Base-by-base conservation (phyloP, 2,797 vertebrate species). In the Ctenochaetus hawaiiensis region DNA sequence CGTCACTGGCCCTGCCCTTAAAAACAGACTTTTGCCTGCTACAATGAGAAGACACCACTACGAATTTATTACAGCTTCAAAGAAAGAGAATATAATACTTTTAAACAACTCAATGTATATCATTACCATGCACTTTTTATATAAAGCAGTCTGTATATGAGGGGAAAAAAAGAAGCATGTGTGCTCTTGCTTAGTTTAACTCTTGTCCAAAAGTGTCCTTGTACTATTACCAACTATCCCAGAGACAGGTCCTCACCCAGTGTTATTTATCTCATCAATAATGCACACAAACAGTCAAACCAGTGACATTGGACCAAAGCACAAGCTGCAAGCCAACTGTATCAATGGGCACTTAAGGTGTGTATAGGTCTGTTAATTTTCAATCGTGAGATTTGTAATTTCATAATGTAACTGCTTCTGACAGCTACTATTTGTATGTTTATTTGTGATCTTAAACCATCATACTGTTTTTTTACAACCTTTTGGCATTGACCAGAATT, bases 61-160 rank as follows among this genome's bases (percentile, higher is more conserved):
- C 47, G 51, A 88, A 78, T 87, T 79, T 82, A 88, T 92, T 92
- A 87, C 82, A 76, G 83, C 92, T 93, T 93, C 84, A 91, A 86
- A 89, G 72, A 84, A 88, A 93, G 90, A 94, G 93, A 92, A 95
- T 92, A 93, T 94, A 94, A 76, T 95, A 93, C 91, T 94, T 93
- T 86, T 76, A 92, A 91, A 87, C 82, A 90, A 91, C 88, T 85
- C 82, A 88, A 78, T 93, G 91, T 95, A 91, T 93, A 88, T 90
- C 91, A 79, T 90, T 93, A 93, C 86, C 77, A 91, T 93, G 93
- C 93, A 95, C 93, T 93, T 94, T 91, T 94, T 90, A 92, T 91
- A 89, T 86, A 92, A 90, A 94, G 90, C 91, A 91, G 91, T 95
- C 87, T 96, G 95, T 96, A 96, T 96, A 95, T 96, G 83, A 94